Evolutionary conservation across 2,888 invertebrate genomes (phyloP).

Genomic region (Xanthostigma xanthostigma): DNA sequence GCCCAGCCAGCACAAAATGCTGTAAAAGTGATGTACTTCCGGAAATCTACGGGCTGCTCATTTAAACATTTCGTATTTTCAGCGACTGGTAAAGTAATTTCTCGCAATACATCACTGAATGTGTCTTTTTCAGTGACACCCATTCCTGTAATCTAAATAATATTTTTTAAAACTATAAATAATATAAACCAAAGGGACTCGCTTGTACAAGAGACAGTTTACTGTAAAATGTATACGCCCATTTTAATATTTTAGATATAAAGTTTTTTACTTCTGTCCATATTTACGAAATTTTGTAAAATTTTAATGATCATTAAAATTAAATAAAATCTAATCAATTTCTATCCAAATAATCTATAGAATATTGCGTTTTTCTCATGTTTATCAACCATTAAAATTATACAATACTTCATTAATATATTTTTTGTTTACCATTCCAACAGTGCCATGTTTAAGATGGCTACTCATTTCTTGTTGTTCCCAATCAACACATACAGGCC

Average conservation of each 20-base stretch:
- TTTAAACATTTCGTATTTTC: slow-evolving; percentile 34
- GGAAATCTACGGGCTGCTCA: slow-evolving; percentile 33
- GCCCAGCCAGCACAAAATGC: slow-evolving; percentile 47
- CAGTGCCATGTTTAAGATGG: slow-evolving; percentile 13
- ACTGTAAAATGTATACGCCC: too few species aligned
- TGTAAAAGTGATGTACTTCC: slow-evolving; percentile 38
- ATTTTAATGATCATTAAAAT: too few species aligned
- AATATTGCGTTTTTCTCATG: too few species aligned
- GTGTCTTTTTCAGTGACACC: slow-evolving; percentile 41
- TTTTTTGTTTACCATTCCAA: slow-evolving; percentile 16
- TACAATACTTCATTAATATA: too few species aligned
- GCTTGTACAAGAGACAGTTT: too few species aligned
- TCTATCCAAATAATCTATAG: too few species aligned
- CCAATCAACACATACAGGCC: slow-evolving; percentile 36
- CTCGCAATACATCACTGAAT: slow-evolving; percentile 32
- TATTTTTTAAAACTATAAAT: neutral
- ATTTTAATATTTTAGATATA: too few species aligned
- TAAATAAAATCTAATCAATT: too few species aligned
- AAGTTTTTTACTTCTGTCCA: too few species aligned
- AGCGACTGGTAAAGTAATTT: slow-evolving; percentile 34
- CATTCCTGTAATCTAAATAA: slow-evolving; percentile 37
- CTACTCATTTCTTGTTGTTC: slow-evolving; percentile 16
- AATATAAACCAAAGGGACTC: too few species aligned
- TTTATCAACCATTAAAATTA: too few species aligned
- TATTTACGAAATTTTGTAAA: too few species aligned